phyloP scores from a whole-genome alignment of 2,888 invertebrate genomes.

The Lymantria monacha region DNA sequence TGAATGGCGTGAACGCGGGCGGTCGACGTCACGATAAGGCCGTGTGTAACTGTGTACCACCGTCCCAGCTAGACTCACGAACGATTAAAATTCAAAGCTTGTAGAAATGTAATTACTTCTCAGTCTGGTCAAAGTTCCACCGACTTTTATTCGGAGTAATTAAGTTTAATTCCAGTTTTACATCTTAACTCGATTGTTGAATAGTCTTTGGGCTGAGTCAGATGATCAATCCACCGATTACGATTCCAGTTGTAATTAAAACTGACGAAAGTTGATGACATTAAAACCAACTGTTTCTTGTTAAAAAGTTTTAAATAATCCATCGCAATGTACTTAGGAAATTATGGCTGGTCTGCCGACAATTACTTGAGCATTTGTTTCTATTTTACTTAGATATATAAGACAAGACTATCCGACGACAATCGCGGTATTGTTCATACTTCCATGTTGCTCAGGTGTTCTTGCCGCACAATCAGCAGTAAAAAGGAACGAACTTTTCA shows the following conservation, averaged over 20 bases:
- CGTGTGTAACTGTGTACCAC: conserved; percentile 27
- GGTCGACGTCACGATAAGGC: too few species aligned
- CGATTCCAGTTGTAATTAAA: conserved; percentile 30
- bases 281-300: conserved; percentile 1
- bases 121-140: conserved; percentile 67
- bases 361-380: conserved; percentile 14
- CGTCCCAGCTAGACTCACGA: conserved; percentile 35
- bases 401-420: conserved; percentile 26
- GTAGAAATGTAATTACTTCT: conserved; percentile 77
- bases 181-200: conserved; percentile 52
- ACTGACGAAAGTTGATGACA: conserved; percentile 6
- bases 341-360: conserved; percentile 14
- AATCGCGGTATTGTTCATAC: conserved; percentile 42
- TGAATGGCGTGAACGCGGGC: too few species aligned
- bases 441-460: conserved; percentile 62
- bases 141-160: conserved; percentile 72
- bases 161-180: conserved; percentile 71
- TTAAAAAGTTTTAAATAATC: neutral
- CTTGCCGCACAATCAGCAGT: conserved; percentile 71
- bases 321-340: neutral
- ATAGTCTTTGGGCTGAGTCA: conserved; percentile 43
- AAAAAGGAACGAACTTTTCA: conserved; percentile 64
- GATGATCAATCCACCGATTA: conserved; percentile 27
- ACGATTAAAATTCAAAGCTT: conserved; percentile 77
- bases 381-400: conserved; percentile 14